These are phyloP conservation scores for Entomobrya multifasciata DNA, from an alignment of 2,888 invertebrate species.

Conservation along the genomic window DNA sequence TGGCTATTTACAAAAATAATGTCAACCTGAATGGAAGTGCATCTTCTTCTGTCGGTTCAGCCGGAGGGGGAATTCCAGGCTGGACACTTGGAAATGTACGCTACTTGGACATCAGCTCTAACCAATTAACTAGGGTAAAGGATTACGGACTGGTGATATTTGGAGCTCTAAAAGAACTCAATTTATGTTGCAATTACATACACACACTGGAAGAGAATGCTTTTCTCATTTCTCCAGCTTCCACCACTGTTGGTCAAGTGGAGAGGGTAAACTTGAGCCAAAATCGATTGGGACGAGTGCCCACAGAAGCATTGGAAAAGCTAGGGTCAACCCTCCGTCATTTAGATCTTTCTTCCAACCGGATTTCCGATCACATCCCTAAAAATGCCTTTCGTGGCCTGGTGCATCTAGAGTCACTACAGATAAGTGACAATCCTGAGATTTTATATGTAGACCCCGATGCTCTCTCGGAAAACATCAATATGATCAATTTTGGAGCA, in stretches of 20 bases:
- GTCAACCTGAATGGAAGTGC: neutral
- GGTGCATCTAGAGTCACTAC: constrained; percentile 67
- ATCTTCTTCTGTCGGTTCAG: constrained; percentile 4
- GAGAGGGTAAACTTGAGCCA: constrained; percentile 76
- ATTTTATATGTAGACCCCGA: constrained; percentile 72
- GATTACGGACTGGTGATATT: constrained; percentile 74
- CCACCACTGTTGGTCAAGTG: constrained; percentile 53
- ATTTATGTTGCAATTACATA: constrained; percentile 78
- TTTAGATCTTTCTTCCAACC: constrained; percentile 76
- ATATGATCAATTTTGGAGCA: constrained; percentile 75
- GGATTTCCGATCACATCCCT: constrained; percentile 74
- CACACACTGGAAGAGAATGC: constrained; percentile 77
- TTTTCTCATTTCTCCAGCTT: constrained; percentile 57
- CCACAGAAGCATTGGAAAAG: constrained; percentile 74
- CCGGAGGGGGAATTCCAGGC: constrained; percentile 16
- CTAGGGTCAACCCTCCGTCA: constrained; percentile 75
- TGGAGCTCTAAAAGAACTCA: constrained; percentile 73
- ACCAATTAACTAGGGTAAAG: constrained; percentile 77
- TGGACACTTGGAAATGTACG: constrained; percentile 74
- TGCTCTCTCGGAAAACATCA: constrained; percentile 73
- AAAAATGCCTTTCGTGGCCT: constrained; percentile 73
- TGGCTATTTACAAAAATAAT: constrained; percentile 1
- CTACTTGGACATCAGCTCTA: constrained; percentile 73
- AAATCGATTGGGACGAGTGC: constrained; percentile 76
- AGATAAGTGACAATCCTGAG: constrained; percentile 76